Evolutionary conservation across 2,797 vertebrate genomes (phyloP).

Genomic region (Denticeps clupeoides): DNA sequence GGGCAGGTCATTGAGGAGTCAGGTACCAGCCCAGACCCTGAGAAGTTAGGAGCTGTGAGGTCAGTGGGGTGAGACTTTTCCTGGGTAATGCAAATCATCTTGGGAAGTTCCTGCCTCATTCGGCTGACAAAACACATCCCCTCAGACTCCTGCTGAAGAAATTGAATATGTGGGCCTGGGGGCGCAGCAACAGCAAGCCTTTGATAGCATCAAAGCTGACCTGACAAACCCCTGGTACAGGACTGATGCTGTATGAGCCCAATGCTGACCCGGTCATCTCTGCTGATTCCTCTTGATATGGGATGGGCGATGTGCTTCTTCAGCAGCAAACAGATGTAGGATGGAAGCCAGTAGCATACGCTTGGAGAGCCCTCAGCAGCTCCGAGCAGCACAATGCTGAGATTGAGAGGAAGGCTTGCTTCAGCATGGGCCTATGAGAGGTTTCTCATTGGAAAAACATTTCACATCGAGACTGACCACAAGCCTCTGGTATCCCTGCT

Average conservation of each 20-base stretch:
- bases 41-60: slow-evolving; percentile 1
- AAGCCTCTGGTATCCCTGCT: slow-evolving; percentile 9
- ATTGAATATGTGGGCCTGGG: slow-evolving; percentile 13
- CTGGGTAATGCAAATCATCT: slow-evolving; percentile 14
- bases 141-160: slow-evolving; percentile 8
- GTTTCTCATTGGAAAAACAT: slow-evolving; percentile 8
- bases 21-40: slow-evolving; percentile 3
- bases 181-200: slow-evolving; percentile 4
- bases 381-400: slow-evolving; percentile 9
- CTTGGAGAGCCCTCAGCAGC: slow-evolving; percentile 3
- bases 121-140: slow-evolving; percentile 2
- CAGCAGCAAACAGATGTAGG: not conserved
- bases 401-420: slow-evolving; percentile 9
- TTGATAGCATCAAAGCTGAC: slow-evolving; percentile 12
- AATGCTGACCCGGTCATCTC: slow-evolving; percentile 9
- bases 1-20: slow-evolving; percentile 3
- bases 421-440: slow-evolving; percentile 14
- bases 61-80: slow-evolving; percentile 1
- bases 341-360: slow-evolving; percentile 6
- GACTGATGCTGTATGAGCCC: slow-evolving; percentile 17
- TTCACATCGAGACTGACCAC: slow-evolving; percentile 15
- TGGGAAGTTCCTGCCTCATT: slow-evolving; percentile 9
- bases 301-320: not conserved
- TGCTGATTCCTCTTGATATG: slow-evolving; percentile 2
- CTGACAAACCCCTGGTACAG: slow-evolving; percentile 6